A percentile compares a stretch with the other conserved stretches of the same genome.
These are phyloP conservation scores for Rotaria magnacalcarata DNA, from an alignment of 2,888 invertebrate species.

Conservation along the genomic window DNA sequence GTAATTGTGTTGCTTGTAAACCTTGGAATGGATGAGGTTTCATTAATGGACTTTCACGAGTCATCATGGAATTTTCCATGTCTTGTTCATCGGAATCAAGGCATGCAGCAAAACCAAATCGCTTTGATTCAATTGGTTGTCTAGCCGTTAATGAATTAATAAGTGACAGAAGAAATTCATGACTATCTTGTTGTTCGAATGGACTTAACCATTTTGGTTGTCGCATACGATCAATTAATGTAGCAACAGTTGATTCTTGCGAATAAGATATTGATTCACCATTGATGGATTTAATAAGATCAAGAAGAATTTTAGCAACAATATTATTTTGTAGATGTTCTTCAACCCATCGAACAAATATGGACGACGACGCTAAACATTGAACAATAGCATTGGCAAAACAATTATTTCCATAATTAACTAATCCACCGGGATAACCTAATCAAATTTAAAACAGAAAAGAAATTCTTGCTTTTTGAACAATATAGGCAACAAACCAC, in stretches of 20 bases:
- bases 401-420: conserved; percentile 21
- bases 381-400: conserved; percentile 9
- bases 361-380: background rate
- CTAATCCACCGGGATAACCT: background rate
- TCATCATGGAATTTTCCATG: background rate
- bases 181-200: conserved; percentile 7
- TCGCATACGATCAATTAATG: background rate
- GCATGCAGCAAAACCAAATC: conserved; percentile 50
- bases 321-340: background rate
- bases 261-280: background rate
- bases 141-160: conserved; percentile 32
- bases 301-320: background rate
- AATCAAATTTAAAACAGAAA: background rate
- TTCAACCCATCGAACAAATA: background rate
- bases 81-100: conserved; percentile 1
- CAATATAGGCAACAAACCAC: background rate
- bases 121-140: conserved; percentile 24
- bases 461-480: too few species aligned
- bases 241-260: background rate
- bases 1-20: conserved; percentile 71
- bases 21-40: conserved; percentile 69
- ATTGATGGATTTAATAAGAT: background rate
- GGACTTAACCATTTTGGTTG: conserved; percentile 9
- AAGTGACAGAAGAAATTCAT: conserved; percentile 33
- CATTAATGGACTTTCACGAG: background rate